Percentiles rank a stretch among this genome's conserved stretches.
Evolutionary conservation across 1,140 invertebrate species (phyloP).

Genomic region (Ceratina japonica): DNA sequence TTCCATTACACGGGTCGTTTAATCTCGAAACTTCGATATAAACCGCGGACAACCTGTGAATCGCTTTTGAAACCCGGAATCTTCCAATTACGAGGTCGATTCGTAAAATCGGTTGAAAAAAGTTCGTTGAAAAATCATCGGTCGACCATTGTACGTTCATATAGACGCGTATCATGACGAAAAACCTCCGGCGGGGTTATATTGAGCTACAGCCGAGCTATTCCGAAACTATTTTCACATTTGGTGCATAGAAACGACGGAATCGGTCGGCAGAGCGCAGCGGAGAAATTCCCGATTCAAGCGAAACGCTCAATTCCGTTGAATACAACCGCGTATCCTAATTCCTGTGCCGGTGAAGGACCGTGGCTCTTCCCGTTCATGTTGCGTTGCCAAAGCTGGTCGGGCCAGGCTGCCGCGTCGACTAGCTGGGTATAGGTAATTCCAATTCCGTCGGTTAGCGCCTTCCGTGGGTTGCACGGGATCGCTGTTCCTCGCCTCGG

Average conservation of each 20-base stretch:
- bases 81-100: not conserved
- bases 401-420: not conserved
- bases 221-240: slow-evolving; percentile 46
- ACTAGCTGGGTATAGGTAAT: slow-evolving; percentile 38
- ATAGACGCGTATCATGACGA: not conserved
- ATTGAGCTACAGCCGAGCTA: slow-evolving; percentile 7
- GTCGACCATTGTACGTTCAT: not conserved
- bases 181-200: not conserved
- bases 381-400: slow-evolving; percentile 2
- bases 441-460: slow-evolving; percentile 61
- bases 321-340: slow-evolving; percentile 55
- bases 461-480: slow-evolving; percentile 22
- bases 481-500: slow-evolving; percentile 7
- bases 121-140: slow-evolving; percentile 17
- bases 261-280: slow-evolving; percentile 44
- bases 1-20: not conserved
- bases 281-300: slow-evolving; percentile 56
- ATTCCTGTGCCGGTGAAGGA: slow-evolving; percentile 44
- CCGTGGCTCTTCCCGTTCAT: not conserved
- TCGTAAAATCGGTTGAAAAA: not conserved
- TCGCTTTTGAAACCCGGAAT: not conserved
- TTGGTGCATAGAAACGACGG: slow-evolving; percentile 44
- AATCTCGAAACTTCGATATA: not conserved
- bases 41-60: not conserved
- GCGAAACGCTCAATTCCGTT: slow-evolving; percentile 55